Conservation (phyloP, 2,113 vertebrate species). For the Sarotherodon lohbergeri region DNA sequence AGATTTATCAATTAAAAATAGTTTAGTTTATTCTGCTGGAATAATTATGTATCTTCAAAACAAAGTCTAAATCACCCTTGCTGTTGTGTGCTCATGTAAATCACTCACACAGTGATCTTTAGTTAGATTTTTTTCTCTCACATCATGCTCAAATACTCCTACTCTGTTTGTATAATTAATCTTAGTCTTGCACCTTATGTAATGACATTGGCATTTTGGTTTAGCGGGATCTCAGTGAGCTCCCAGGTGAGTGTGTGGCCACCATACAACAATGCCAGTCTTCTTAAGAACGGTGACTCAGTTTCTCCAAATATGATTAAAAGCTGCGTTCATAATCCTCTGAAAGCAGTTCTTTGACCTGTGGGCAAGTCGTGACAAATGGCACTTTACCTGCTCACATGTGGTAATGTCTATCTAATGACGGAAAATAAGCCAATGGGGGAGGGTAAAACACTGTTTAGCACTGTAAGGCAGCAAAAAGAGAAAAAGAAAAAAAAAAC, state of each 20-base stretch:
- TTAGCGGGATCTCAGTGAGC: background rate
- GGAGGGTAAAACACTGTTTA: background rate
- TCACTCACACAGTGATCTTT: background rate
- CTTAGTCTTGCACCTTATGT: background rate
- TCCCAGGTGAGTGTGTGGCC: background rate
- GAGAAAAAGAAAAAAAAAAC: background rate
- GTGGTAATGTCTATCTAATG: background rate
- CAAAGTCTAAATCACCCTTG: background rate
- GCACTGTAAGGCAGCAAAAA: background rate
- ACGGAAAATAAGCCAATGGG: conserved; percentile 7
- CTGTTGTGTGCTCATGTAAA: background rate
- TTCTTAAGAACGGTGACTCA: conserved; percentile 20
- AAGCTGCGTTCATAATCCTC: conserved; percentile 7
- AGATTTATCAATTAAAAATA: background rate
- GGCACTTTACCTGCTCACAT: background rate
- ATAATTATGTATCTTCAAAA: background rate
- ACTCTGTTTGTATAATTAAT: background rate
- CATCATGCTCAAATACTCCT: background rate
- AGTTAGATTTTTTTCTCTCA: background rate
- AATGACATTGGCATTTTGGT: background rate
- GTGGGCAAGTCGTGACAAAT: background rate
- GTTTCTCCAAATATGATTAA: conserved; percentile 18
- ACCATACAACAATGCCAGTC: background rate
- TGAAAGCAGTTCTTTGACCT: background rate
- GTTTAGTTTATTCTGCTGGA: background rate